Base-by-base conservation (phyloP, 2,113 vertebrate species). In the Fulmarus glacialis region DNA sequence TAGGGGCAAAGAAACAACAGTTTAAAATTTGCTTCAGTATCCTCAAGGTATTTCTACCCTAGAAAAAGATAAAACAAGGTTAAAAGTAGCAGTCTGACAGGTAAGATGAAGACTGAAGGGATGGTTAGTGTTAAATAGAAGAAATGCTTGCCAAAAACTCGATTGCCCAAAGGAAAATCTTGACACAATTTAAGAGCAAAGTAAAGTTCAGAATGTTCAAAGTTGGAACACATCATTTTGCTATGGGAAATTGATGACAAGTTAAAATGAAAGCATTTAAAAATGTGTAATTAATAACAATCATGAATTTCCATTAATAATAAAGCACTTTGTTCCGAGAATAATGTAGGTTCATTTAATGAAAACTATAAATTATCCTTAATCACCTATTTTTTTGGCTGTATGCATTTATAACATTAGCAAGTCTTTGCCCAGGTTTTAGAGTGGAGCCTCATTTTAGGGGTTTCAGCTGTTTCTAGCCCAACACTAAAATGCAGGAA, bases 401-500 rank as follows among this genome's bases (percentile, higher is more conserved):
- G 50, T 80, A 77, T 84, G 19, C 16, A 71, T 94, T 95, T 83
- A 58, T 87, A 74, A 75, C 23, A 56, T 82, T 73, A 91, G 13
- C 32, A 89, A 66, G 50, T 21, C 52, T 92, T 88, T 73, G 14
- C 14, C 45, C 15, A 79, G 40, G 13, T 50, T 93, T 64, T 67
- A 83, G 12, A 56, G 50, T 42, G 10, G 10, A 73, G 13, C 6
- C 8, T 62, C 3, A 43, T 85, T 92, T 60, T 73, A 92, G 34
- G 32, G 66, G 30, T 71, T 52, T 40, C 62, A 95, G 75, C 75
- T 36, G 9, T 75, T 97, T 96, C 82, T 78, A 96, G 56, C 66
- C 67, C 73, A 84, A 90, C n/a, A 96, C 48, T 97, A 87, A 97
- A 97, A 96, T 85, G 4, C 70, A 95, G 29, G 53, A 82, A 98